phyloP scores from a whole-genome alignment of 2,113 vertebrate species.

The Sorex fumeus region DNA sequence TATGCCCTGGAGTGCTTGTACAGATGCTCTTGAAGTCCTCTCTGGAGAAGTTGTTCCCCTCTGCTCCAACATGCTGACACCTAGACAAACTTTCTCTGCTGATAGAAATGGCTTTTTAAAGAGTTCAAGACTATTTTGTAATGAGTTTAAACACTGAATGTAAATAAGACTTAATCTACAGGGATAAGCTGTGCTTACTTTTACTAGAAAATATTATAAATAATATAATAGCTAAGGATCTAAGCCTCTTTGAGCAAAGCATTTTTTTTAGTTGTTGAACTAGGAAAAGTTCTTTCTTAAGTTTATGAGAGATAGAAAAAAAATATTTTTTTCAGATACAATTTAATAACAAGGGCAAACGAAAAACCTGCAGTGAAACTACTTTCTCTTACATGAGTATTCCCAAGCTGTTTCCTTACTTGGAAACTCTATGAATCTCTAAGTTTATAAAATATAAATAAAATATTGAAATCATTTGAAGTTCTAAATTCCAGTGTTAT shows the following conservation, averaged over 20 bases:
- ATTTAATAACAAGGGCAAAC: not conserved
- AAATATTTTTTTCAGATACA: too few species aligned
- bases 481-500: not conserved
- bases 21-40: fast-evolving
- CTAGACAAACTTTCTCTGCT: not conserved
- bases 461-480: conserved; percentile 16
- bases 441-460: not conserved
- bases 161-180: conserved; percentile 30
- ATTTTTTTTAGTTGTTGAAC: not conserved
- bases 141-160: conserved; percentile 23
- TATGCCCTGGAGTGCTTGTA: not conserved
- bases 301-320: not conserved
- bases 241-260: not conserved
- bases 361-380: not conserved
- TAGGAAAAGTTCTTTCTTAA: not conserved
- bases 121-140: conserved; percentile 28
- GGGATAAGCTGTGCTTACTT: not conserved
- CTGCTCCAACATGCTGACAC: not conserved
- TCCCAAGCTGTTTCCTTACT: not conserved
- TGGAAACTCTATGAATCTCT: not conserved
- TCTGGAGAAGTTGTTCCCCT: not conserved
- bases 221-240: not conserved
- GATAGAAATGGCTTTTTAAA: conserved; percentile 29
- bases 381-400: not conserved
- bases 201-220: conserved; percentile 37